Base-by-base conservation (phyloP, 2,797 vertebrate genomes). In the Hoplostethus atlanticus region DNA sequence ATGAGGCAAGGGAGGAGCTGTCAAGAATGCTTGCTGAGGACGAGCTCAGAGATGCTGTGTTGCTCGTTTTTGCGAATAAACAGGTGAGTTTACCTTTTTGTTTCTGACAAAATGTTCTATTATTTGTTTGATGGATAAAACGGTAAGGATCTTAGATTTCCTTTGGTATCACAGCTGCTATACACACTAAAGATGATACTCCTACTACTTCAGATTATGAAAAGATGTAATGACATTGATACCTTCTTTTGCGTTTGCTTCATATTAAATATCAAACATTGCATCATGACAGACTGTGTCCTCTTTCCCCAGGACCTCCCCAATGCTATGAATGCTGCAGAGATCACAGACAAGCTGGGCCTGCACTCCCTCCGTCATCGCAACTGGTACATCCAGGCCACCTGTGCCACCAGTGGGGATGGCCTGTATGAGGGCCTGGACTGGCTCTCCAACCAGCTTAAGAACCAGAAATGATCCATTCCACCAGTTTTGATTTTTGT, bases 391-490 rank as follows among this genome's bases (percentile, higher is more conserved):
- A 96, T 96, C 89, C 95, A 96, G 92, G 95, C 95, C 81, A 96
- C 95, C 77, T 96, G 96, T 38, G 96, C 95, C 78, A 96, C 95
- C 86, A 96, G 94, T 3, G 95, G 95, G 6, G 95, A 96, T 9
- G 95, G 95, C 60, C 81, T 96, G 64, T 96, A 95, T 10, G 95
- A 96, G 89, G 95, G 95, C 68, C 95, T 96, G 64, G 95, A 96
- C 87, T 96, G 96, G 96, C 95, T 96, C 82, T 95, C 95, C 91
- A 96, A 95, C 91, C 95, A 96, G 93, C 93, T 96, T 47, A 95
- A 95, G 89, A 95, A 93, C 90, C 93, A 94, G 91, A 96, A 96
- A 95, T 96, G 94, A 96, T 94, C 93, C 92, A 88, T 94, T 93
- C 92, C 93, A 84, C 65, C 82, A 69, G 56, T 86, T 91, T 87